Evolutionary conservation across 64 coral and sea anemone genomes (phyloP).

Genomic region (Actinia equina): DNA sequence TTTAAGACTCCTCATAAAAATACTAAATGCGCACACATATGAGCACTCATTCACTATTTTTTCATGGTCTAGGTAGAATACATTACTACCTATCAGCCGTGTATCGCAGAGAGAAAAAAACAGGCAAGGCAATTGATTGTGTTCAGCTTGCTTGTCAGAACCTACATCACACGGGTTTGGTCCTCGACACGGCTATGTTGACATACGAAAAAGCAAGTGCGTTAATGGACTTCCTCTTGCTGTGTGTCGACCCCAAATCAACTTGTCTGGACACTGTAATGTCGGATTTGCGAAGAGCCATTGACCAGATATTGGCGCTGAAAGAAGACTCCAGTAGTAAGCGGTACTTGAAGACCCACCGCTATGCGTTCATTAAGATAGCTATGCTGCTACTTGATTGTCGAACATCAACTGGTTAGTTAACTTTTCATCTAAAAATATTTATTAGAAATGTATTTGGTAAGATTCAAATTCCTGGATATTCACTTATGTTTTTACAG

Average conservation of each 20-base stretch:
- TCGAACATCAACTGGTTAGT: neutral
- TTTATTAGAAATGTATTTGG: neutral
- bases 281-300: neutral
- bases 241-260: neutral
- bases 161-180: neutral
- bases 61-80: neutral
- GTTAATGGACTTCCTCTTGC: constrained; percentile 36
- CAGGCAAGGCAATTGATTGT: constrained; percentile 29
- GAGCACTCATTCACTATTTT: neutral
- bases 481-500: no score
- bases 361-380: constrained; percentile 32
- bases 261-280: neutral
- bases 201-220: constrained; percentile 44
- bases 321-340: neutral
- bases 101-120: constrained; percentile 45
- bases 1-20: no score
- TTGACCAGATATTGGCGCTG: neutral
- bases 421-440: neutral
- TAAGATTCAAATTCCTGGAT: no score
- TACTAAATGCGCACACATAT: neutral
- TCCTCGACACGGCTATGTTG: constrained; percentile 33
- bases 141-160: constrained; percentile 25
- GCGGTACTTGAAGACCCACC: constrained; percentile 13
- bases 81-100: constrained; percentile 42
- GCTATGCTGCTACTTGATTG: constrained; percentile 28